A percentile compares a stretch with the other conserved stretches of the same genome.
Evolutionary conservation across 2,888 invertebrate species (phyloP).

Genomic region (Saturnia pavonia): DNA sequence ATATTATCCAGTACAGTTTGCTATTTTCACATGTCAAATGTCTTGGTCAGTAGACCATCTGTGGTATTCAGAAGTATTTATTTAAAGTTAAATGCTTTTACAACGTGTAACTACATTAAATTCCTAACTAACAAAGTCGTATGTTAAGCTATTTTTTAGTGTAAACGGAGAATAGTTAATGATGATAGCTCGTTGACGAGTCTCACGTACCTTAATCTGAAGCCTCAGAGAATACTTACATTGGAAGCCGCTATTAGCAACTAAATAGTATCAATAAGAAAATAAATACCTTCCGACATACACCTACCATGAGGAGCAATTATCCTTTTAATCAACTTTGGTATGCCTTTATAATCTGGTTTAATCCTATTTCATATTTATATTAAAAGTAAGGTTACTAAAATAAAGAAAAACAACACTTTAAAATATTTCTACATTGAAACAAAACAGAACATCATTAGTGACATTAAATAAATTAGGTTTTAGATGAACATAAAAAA

Average conservation of each 20-base stretch:
- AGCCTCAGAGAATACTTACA: constrained; percentile 19
- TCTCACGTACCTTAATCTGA: constrained; percentile 26
- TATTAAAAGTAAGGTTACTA: no score
- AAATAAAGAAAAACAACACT: no score
- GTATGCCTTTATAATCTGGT: neutral
- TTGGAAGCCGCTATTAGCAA: constrained; percentile 13
- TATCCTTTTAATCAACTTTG: neutral
- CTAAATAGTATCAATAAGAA: constrained; percentile 13
- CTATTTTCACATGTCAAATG: neutral
- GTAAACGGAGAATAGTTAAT: constrained; percentile 19
- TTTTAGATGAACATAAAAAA: no score
- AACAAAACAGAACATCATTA: no score
- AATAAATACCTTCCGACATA: constrained; percentile 12
- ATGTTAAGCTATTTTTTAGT: constrained; percentile 19
- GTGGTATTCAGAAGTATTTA: no score
- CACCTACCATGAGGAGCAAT: neutral
- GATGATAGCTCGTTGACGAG: constrained; percentile 26
- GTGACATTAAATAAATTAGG: no score
- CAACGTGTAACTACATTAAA: neutral
- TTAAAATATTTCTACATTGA: no score
- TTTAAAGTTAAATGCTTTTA: neutral
- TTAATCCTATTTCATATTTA: neutral
- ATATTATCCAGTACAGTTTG: no score
- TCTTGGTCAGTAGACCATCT: neutral
- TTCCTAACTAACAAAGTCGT: neutral